Evolutionary conservation across 2,888 invertebrate species (phyloP).

Genomic region (Labia minor): DNA sequence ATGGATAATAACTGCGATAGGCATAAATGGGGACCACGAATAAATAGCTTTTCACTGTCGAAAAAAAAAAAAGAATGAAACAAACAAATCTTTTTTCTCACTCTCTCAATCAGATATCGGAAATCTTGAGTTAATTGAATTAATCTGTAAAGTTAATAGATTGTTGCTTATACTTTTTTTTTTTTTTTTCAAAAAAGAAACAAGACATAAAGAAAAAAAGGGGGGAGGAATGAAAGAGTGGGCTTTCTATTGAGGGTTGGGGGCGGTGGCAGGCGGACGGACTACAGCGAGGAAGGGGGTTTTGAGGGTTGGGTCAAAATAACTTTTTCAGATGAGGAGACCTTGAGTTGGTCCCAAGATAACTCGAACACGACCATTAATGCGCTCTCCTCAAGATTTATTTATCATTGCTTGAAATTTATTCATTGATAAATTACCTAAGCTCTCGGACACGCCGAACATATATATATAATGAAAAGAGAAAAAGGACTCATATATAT

Average conservation of each 20-base stretch:
- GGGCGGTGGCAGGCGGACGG: no score
- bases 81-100: background rate
- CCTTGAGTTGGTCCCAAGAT: background rate
- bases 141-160: conserved; percentile 13
- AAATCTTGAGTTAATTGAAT: conserved; percentile 13
- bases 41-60: background rate
- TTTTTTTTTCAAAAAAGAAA: background rate
- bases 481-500: no score
- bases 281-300: background rate
- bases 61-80: background rate
- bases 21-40: background rate
- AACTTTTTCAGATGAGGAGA: background rate
- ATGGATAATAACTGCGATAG: background rate
- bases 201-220: background rate
- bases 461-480: background rate
- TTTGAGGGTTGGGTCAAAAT: background rate
- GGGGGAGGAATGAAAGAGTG: background rate
- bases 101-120: background rate
- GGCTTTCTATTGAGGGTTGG: no score
- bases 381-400: background rate
- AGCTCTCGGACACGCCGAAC: conserved; percentile 3
- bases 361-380: background rate
- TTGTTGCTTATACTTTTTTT: background rate
- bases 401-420: conserved; percentile 13
- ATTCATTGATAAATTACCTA: conserved; percentile 7